A percentile compares a stretch with the other conserved stretches of the same genome.
Conservation (phyloP, 2,797 vertebrate genomes). For the Lepidocolaptes lacrymiger region DNA sequence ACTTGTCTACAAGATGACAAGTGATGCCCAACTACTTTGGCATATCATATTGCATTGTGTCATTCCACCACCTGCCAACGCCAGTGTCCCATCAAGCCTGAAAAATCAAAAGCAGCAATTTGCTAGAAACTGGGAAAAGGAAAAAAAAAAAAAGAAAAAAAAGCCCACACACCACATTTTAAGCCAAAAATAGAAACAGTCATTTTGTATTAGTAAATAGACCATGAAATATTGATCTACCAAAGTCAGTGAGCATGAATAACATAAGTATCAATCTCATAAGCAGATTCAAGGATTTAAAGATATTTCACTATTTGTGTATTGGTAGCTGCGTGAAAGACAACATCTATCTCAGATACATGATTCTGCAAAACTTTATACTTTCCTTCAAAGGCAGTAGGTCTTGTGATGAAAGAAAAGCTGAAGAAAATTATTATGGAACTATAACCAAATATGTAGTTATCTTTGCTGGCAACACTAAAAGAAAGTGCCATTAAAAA, state of each 20-base stretch:
- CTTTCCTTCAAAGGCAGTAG: neutral
- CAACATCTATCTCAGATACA: neutral
- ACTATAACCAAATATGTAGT: neutral
- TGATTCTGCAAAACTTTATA: neutral
- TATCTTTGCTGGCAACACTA: neutral
- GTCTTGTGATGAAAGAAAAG: neutral
- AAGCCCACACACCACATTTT: neutral
- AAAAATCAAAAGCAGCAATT: slow-evolving; percentile 48
- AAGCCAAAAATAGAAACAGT: slow-evolving; percentile 2
- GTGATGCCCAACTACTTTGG: slow-evolving; percentile 50
- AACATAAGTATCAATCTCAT: neutral
- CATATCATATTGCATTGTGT: slow-evolving; percentile 50
- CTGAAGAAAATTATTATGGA: neutral
- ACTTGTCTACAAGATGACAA: slow-evolving; percentile 26
- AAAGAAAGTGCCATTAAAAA: neutral
- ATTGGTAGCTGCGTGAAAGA: neutral
- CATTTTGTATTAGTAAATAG: neutral
- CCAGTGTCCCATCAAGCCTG: slow-evolving; percentile 48
- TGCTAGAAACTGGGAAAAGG: neutral
- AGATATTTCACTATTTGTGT: neutral
- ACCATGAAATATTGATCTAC: neutral
- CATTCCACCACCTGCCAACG: slow-evolving; percentile 40
- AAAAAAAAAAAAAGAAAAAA: neutral
- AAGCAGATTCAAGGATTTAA: neutral
- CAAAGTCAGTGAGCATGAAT: neutral